Conservation (phyloP, 2,888 invertebrate species). For the Limnephilus lunatus region DNA sequence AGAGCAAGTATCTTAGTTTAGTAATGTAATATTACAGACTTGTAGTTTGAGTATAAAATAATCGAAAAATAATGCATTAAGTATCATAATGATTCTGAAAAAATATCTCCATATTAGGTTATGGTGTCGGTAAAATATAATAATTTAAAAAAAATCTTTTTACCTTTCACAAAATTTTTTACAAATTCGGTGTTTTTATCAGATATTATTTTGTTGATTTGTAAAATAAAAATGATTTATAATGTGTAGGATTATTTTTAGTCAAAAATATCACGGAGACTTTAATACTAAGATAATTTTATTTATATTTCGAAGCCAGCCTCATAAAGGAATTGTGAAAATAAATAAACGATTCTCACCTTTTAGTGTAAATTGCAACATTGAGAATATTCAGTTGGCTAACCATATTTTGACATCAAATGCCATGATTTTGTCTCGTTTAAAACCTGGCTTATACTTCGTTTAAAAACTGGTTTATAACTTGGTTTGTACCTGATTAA, state of each 20-base stretch:
- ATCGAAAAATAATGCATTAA: not conserved
- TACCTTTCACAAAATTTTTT: not conserved
- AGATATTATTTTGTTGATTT: not conserved
- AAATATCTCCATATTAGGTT: not conserved
- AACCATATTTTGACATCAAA: not conserved
- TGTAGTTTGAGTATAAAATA: not conserved
- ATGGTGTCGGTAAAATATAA: not conserved
- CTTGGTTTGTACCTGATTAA: too few relatives aligned
- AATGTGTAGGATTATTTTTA: not conserved
- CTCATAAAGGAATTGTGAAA: not conserved
- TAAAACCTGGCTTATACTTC: not conserved
- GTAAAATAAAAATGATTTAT: not conserved
- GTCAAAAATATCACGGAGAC: not conserved
- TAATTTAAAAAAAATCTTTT: not conserved
- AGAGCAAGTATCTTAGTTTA: not conserved
- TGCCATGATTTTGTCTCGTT: not conserved
- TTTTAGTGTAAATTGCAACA: not conserved
- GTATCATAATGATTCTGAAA: not conserved
- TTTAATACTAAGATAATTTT: not conserved
- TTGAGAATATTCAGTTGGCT: not conserved
- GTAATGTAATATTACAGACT: not conserved
- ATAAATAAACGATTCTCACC: not conserved
- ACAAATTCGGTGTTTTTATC: not conserved
- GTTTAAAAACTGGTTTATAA: not conserved
- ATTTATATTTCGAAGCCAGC: not conserved